These are phyloP conservation scores for Drosophila villosipedis DNA, from an alignment of 2,888 invertebrate genomes.

Conservation along the genomic window DNA sequence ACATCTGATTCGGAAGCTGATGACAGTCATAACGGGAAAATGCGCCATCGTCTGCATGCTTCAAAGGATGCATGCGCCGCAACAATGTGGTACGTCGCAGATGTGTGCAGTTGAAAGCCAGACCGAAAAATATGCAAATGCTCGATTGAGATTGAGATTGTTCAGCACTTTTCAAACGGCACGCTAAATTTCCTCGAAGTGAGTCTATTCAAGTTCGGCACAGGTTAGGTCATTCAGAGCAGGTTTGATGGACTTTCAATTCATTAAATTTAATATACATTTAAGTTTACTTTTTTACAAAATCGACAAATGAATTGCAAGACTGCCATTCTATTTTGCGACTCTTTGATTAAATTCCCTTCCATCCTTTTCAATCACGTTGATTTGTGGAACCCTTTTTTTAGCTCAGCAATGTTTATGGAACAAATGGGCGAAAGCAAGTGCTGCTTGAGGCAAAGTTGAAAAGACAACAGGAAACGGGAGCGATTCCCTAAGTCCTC, in stretches of 20 bases:
- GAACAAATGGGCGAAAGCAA: constrained; percentile 3
- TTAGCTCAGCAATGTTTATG: neutral
- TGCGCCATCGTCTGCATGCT: constrained; percentile 1
- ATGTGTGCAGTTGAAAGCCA: neutral
- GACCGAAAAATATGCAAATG: constrained; percentile 12
- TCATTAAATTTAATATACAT: neutral
- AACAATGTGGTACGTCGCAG: neutral
- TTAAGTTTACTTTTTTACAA: neutral
- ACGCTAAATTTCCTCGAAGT: neutral
- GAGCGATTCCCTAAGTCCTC: neutral
- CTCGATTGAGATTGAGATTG: neutral
- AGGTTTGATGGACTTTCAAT: neutral
- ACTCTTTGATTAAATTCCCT: constrained; percentile 8
- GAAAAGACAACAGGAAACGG: constrained; percentile 14
- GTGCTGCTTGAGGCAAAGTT: constrained; percentile 11
- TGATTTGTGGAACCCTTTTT: constrained; percentile 25
- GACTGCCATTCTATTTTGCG: neutral
- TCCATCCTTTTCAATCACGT: neutral
- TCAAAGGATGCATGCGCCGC: neutral
- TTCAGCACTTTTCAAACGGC: neutral
- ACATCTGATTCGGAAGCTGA: constrained; percentile 9
- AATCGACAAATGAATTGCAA: neutral
- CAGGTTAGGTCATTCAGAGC: neutral
- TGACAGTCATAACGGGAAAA: constrained; percentile 23
- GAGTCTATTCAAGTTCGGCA: neutral